These are phyloP conservation scores for Ladona fulva DNA, from an alignment of 1,140 invertebrate genomes.

Conservation along the genomic window DNA sequence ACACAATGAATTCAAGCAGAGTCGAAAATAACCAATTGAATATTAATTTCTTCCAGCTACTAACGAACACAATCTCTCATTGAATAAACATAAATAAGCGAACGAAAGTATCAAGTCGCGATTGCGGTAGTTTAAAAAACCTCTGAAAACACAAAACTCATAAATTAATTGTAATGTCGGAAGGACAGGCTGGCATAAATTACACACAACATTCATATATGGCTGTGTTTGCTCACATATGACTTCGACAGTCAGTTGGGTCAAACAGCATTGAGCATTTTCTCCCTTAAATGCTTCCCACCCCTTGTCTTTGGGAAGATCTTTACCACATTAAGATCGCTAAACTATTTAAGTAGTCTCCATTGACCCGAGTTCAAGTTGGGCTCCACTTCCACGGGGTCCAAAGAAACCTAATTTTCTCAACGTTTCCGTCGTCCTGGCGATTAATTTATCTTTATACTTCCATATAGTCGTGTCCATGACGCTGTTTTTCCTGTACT, in stretches of 20 bases:
- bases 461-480: constrained; percentile 82
- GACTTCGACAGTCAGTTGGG: not conserved
- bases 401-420: constrained; percentile 62
- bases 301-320: not conserved
- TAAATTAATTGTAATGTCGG: not conserved
- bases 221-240: not conserved
- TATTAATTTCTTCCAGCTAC: not conserved
- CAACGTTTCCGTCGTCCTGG: constrained; percentile 57
- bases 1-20: not conserved
- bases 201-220: not conserved
- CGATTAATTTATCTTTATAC: constrained; percentile 65
- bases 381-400: not conserved
- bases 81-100: not conserved
- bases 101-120: not conserved
- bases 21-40: not conserved
- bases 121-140: not conserved
- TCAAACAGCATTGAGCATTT: constrained; percentile 2
- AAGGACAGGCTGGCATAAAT: not conserved
- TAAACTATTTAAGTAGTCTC: not conserved
- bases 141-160: not conserved
- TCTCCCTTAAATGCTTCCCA: not conserved
- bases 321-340: not conserved
- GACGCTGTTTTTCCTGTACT: constrained; percentile 71
- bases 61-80: not conserved
- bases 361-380: not conserved